Base-by-base conservation (phyloP, 1,140 invertebrate species). In the Zaprionus lachaisei region DNA sequence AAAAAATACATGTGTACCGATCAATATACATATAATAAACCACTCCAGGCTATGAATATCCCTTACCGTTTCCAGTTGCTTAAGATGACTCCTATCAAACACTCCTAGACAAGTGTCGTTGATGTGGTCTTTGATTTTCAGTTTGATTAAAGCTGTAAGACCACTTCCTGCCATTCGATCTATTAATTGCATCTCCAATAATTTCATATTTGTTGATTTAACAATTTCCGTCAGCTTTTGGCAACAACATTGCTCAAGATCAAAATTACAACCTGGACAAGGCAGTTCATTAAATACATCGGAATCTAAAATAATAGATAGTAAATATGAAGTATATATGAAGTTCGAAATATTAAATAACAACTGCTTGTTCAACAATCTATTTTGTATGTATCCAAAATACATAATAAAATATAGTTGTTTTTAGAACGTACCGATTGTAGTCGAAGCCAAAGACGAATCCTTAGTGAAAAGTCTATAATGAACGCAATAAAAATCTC, bases 131-230 rank as follows among this genome's bases (percentile, higher is more conserved):
- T 97, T 95, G 60, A 98, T 98, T 80, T 96, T 95, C 73, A 95
- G 93, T 85, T 97, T 96, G 57, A 98, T 97, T 55, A 98, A 94
- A 56, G 95, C 95, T 11, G 97, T 97, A 9, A 98, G 93, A 5
- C 97, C 95, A 91, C 97, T 96, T 6, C 96, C 97, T 4, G 96
- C 95, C 5, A 98, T 91, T 76, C 96, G 94, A 92, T 98, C 97
- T 14, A 98, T 93, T 57, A 98, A 93, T 72, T 96, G 95, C 66
- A 98, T 93, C 77, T 97, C 95, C 81, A 95, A 94, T 20, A 97
- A 92, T 92, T 95, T 96, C 83, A 94, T 93, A 91, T 98, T 98
- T 11, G 96, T 95, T 75, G 96, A 95, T 92, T 97, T 95, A 83
- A 98, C 98, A 70, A 95, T 95, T 79, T 95, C 94, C 6, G 96